phyloP scores from a whole-genome alignment of 2,113 vertebrate species.

The Ancistrus triradiatus region DNA sequence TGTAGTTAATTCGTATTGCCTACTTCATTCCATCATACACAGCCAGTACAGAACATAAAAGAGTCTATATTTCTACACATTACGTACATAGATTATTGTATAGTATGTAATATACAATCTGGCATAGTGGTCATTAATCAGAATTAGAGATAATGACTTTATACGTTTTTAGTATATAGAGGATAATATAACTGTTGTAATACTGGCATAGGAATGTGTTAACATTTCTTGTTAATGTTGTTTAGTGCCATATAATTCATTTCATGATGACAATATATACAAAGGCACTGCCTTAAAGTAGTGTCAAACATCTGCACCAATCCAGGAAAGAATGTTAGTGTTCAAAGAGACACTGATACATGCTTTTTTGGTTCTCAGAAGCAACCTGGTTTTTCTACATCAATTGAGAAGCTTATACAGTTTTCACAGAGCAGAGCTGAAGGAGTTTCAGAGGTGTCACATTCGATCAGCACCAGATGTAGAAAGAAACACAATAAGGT shows the following conservation, averaged over 20 bases:
- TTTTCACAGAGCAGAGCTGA: not conserved
- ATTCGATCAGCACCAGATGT: not conserved
- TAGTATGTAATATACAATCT: not conserved
- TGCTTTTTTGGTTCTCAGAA: not conserved
- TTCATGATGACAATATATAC: not conserved
- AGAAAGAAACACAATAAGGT: not conserved
- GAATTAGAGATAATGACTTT: too few relatives aligned
- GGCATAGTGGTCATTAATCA: not conserved
- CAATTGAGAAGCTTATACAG: not conserved
- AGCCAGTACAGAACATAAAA: not conserved
- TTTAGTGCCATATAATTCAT: not conserved
- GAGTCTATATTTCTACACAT: not conserved
- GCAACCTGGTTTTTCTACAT: slow-evolving; percentile 12
- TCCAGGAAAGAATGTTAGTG: slow-evolving; percentile 7
- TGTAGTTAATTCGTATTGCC: not conserved
- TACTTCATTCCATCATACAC: not conserved
- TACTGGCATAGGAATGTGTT: not conserved
- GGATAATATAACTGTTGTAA: not conserved
- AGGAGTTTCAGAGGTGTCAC: not conserved
- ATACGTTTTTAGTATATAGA: too few relatives aligned
- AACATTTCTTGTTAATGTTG: slow-evolving; percentile 1
- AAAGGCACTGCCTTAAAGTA: too few relatives aligned
- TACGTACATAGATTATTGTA: not conserved
- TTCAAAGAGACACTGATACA: slow-evolving; percentile 9
- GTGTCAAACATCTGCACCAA: slow-evolving; percentile 1